These are phyloP conservation scores for Eonycteris spelaea DNA, from an alignment of 2,113 vertebrate genomes.

Conservation along the genomic window DNA sequence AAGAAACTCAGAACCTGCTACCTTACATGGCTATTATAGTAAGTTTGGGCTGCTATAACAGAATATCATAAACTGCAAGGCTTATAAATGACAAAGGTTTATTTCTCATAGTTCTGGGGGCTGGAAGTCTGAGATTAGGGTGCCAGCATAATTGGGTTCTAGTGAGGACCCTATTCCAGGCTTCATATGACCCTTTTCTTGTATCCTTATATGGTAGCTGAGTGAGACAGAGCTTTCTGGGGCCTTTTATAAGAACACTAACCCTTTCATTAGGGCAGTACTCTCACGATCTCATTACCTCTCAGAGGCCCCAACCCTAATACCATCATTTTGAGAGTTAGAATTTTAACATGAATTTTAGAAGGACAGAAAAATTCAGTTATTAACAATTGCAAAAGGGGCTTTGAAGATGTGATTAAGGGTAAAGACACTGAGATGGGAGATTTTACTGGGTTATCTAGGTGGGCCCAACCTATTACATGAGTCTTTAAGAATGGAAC, in stretches of 20 bases:
- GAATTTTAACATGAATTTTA: not conserved
- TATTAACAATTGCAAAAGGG: not conserved
- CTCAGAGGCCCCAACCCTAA: not conserved
- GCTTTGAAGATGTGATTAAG: not conserved
- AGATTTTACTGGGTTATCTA: not conserved
- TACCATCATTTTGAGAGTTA: not conserved
- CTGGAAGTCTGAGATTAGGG: not conserved
- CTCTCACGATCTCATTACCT: not conserved
- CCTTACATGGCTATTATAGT: not conserved
- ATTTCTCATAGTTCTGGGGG: not conserved
- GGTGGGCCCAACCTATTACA: not conserved
- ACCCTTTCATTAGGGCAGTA: not conserved
- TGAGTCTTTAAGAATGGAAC: not conserved
- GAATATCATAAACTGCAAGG: not conserved
- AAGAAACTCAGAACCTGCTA: not conserved
- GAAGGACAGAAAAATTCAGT: not conserved
- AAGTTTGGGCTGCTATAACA: not conserved
- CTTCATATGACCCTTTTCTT: not conserved
- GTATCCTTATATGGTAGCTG: not conserved
- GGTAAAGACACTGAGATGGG: not conserved
- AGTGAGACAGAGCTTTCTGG: not conserved
- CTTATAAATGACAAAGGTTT: not conserved
- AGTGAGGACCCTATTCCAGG: not conserved
- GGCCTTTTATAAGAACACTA: not conserved
- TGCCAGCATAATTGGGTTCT: not conserved